Conservation (phyloP, 2,797 vertebrate species). For the Podargus strigoides region DNA sequence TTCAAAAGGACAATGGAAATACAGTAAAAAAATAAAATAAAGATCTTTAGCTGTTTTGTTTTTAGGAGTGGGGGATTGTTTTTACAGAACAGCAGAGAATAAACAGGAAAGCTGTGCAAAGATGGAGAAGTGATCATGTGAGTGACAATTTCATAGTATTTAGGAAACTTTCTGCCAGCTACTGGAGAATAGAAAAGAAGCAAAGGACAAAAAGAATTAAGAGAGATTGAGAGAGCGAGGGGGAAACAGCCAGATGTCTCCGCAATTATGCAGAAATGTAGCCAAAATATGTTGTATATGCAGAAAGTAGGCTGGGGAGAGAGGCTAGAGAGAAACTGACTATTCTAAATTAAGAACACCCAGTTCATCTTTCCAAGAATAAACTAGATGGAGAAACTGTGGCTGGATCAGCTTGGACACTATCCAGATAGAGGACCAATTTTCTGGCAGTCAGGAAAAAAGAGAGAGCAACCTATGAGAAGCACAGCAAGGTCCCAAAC, state of each 20-base stretch:
- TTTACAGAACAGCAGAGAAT: not conserved
- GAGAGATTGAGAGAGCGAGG: no score
- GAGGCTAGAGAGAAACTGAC: not conserved
- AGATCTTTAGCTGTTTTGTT: fast-evolving
- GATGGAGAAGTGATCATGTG: not conserved
- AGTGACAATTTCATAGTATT: not conserved
- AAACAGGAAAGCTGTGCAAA: not conserved
- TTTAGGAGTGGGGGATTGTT: fast-evolving
- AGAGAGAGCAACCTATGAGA: not conserved
- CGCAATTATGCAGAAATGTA: not conserved
- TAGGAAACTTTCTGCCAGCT: not conserved
- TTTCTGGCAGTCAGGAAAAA: not conserved
- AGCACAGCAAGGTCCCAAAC: not conserved
- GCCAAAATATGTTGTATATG: not conserved
- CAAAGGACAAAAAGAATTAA: not conserved
- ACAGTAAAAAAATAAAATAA: not conserved
- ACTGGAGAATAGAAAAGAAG: not conserved
- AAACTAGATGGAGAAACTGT: slow-evolving; percentile 31
- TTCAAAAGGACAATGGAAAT: not conserved
- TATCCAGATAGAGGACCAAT: not conserved
- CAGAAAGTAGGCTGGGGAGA: not conserved
- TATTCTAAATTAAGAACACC: slow-evolving; percentile 3
- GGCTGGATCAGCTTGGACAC: not conserved
- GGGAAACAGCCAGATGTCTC: not conserved
- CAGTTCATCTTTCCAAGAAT: slow-evolving; percentile 10